Evolutionary conservation across 1,140 invertebrate genomes (phyloP).

Genomic region (Anadara kagoshimensis): DNA sequence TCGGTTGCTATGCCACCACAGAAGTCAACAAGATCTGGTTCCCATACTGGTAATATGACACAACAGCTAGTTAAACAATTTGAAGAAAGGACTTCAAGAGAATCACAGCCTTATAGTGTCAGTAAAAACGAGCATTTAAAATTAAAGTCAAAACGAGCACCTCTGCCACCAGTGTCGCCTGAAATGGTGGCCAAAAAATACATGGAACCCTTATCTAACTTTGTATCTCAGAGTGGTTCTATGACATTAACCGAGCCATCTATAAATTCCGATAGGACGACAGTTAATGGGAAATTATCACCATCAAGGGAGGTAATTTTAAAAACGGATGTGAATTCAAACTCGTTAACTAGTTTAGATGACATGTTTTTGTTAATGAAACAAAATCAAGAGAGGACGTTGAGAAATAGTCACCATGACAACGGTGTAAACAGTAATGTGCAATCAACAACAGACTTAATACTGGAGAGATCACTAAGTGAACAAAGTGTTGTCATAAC

Average conservation of each 20-base stretch:
- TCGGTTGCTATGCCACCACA: no score
- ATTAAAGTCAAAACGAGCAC: constrained; percentile 1
- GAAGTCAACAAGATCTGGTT: no score
- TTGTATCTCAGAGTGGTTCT: neutral
- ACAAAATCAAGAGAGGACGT: neutral
- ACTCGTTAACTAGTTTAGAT: constrained; percentile 44
- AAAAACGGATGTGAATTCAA: constrained; percentile 39
- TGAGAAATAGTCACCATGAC: constrained; percentile 1
- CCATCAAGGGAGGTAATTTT: constrained; percentile 4
- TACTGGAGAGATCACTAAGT: constrained; percentile 22
- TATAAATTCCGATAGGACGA: constrained; percentile 10
- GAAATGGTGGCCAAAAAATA: neutral
- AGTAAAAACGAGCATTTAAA: neutral
- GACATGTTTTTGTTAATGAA: constrained; percentile 29
- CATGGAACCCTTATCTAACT: constrained; percentile 8
- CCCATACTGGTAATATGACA: no score
- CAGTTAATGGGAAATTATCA: constrained; percentile 9
- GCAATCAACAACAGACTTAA: constrained; percentile 2
- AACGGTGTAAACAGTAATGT: neutral
- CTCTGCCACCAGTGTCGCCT: neutral
- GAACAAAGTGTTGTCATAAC: constrained; percentile 31
- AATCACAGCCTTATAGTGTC: no score
- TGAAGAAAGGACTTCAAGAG: no score
- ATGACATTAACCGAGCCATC: neutral
- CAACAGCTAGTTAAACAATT: no score